Evolutionary conservation across 30 jellyfish, hydroid and myxozoan genomes (phyloP).

Genomic region (Pelagia noctiluca): DNA sequence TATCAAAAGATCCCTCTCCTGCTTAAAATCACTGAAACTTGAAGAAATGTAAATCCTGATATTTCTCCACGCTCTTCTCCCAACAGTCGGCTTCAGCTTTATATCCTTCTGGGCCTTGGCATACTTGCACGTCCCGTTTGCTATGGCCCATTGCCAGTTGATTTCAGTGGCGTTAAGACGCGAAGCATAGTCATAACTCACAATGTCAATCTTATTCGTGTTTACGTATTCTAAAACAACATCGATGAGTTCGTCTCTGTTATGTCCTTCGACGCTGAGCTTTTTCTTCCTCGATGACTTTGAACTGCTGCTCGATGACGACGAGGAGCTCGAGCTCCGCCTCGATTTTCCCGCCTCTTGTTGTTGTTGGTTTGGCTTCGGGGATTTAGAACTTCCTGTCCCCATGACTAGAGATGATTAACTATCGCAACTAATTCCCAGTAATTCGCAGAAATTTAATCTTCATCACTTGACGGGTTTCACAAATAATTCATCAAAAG

Average conservation of each 20-base stretch:
- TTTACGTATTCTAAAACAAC: slow-evolving; percentile 76
- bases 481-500: too few relatives aligned
- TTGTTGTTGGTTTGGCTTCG: slow-evolving; percentile 3
- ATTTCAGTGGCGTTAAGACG: slow-evolving; percentile 70
- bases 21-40: slow-evolving; percentile 65
- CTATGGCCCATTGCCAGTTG: slow-evolving; percentile 83
- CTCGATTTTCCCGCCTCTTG: slow-evolving; percentile 7
- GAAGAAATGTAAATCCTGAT: slow-evolving; percentile 69
- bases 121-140: slow-evolving; percentile 55
- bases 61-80: slow-evolving; percentile 69
- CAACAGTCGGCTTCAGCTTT: slow-evolving; percentile 45
- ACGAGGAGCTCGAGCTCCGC: slow-evolving; percentile 30
- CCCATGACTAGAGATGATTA: too few relatives aligned
- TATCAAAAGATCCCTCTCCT: slow-evolving; percentile 64
- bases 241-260: slow-evolving; percentile 70
- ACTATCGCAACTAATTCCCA: too few relatives aligned
- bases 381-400: slow-evolving; percentile 51
- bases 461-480: too few relatives aligned
- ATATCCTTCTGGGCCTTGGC: slow-evolving; percentile 26
- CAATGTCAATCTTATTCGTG: slow-evolving; percentile 46
- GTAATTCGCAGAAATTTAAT: too few relatives aligned
- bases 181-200: slow-evolving; percentile 67
- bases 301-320: slow-evolving; percentile 19
- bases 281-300: slow-evolving; percentile 1
- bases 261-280: slow-evolving; percentile 66